Evolutionary conservation across 2,797 vertebrate genomes (phyloP).

Genomic region (Euphonia xanthogaster): DNA sequence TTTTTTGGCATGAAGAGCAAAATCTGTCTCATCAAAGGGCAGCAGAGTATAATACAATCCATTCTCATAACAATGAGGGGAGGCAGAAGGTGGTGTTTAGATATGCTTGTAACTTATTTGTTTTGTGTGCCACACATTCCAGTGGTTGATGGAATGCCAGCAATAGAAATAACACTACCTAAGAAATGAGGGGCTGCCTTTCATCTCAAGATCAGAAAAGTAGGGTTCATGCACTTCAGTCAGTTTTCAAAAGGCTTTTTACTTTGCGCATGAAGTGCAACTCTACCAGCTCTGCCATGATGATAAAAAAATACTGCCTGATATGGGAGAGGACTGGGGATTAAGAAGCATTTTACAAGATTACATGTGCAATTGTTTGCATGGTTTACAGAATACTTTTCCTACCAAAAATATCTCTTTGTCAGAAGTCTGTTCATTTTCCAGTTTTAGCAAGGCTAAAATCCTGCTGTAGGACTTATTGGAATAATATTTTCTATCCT

Average conservation of each 20-base stretch:
- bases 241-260: background rate
- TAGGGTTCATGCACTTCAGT: background rate
- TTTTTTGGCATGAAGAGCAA: slow-evolving; percentile 41
- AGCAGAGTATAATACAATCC: slow-evolving; percentile 29
- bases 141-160: slow-evolving; percentile 25
- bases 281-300: background rate
- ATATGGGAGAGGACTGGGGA: background rate
- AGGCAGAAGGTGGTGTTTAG: slow-evolving; percentile 56
- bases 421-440: background rate
- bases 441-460: background rate
- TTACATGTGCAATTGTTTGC: background rate
- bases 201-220: slow-evolving; percentile 53
- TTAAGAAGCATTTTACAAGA: background rate
- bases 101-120: slow-evolving; percentile 32
- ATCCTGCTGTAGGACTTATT: background rate
- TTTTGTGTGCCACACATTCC: slow-evolving; percentile 52
- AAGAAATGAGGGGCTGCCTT: slow-evolving; percentile 24
- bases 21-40: slow-evolving; percentile 51
- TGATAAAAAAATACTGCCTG: background rate
- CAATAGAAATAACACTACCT: slow-evolving; percentile 43
- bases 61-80: slow-evolving; percentile 42
- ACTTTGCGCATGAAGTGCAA: background rate
- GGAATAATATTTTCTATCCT: background rate
- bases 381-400: background rate
- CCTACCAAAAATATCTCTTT: background rate